Base-by-base conservation (phyloP, 2,797 vertebrate species). In the Tapera naevia region DNA sequence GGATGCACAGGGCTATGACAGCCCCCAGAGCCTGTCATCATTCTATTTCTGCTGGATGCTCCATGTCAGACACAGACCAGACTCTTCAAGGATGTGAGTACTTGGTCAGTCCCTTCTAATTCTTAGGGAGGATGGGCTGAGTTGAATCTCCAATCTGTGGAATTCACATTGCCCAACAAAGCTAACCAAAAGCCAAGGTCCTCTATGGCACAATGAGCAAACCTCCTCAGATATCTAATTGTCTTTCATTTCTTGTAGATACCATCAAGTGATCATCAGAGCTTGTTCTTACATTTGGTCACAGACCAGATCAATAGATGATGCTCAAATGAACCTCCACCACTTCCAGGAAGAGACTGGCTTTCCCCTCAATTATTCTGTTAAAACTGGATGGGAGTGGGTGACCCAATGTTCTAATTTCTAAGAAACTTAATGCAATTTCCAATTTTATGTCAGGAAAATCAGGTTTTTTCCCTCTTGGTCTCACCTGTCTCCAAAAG, bases 1-100 rank as follows among this genome's bases (percentile, higher is more conserved):
- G 48, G 11, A 1, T 24, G 41, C 21, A 9, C 82, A 61, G 30
- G 57, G 39, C 4, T 45, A n/a, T 17, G 22, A 43, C 24, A 81
- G 61, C 17, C 32, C 43, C 35, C 41, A 11, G 2, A 0, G 1
- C 43, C 30, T 28, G 3, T 65, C 41, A 28, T 11, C 50, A 28
- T 17, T 28, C 56, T n/a, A 3, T 8, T 53, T n/a, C 81, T 83
- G 13, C 51, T 24, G 54, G 54, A 51, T 13, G 33, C 32, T 56
- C 17, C 51, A 23, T 62, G 37, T 32, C 60, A 54, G 27, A 30
- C 51, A 35, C n/a, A 30, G 51, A 48, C 19, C 37, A 18, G 39
- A 8, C 6, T 13, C 51, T 75, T 17, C 56, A n/a, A 69, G 46
- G 50, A 70, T 1, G 27, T 13, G 18, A 46, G 5, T 7, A 3